Evolutionary conservation across 53 echinoderm and acorn worm species (phyloP).

Genomic region (Luidia sarsii): DNA sequence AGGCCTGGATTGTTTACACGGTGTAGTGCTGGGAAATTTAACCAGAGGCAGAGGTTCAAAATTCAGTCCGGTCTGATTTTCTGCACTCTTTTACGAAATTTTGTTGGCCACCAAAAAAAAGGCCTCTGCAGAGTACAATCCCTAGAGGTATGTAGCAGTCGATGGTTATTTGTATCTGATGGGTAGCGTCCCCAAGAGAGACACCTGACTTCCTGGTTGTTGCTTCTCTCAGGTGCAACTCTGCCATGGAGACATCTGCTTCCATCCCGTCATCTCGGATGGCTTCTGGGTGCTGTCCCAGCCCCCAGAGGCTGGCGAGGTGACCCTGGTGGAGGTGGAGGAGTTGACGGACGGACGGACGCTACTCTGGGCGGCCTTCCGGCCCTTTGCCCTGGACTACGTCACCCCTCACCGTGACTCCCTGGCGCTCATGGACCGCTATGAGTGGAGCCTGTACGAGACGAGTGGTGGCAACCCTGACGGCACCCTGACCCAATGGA

Average conservation of each 20-base stretch:
- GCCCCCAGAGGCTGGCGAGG: conserved; percentile 9
- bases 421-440: conserved; percentile 27
- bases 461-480: not conserved
- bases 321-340: not conserved
- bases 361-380: not conserved
- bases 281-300: conserved; percentile 41
- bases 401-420: not conserved
- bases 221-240: conserved; percentile 19
- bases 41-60: too few species aligned
- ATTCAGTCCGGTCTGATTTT: too few species aligned
- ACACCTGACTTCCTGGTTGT: not conserved
- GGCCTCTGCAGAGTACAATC: too few species aligned
- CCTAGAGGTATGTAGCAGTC: too few species aligned
- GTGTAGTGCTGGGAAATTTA: too few species aligned
- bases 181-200: too few species aligned
- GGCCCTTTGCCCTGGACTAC: conserved; percentile 13
- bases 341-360: not conserved
- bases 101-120: too few species aligned
- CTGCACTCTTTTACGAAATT: too few species aligned
- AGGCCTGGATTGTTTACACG: too few species aligned
- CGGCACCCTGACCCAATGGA: conserved; percentile 32
- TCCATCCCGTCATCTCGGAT: conserved; percentile 10
- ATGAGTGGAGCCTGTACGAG: conserved; percentile 56
- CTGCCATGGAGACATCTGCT: conserved; percentile 29
- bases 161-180: too few species aligned